Conservation (phyloP, 1,140 invertebrate genomes). For the Drosophila ercepeae region DNA sequence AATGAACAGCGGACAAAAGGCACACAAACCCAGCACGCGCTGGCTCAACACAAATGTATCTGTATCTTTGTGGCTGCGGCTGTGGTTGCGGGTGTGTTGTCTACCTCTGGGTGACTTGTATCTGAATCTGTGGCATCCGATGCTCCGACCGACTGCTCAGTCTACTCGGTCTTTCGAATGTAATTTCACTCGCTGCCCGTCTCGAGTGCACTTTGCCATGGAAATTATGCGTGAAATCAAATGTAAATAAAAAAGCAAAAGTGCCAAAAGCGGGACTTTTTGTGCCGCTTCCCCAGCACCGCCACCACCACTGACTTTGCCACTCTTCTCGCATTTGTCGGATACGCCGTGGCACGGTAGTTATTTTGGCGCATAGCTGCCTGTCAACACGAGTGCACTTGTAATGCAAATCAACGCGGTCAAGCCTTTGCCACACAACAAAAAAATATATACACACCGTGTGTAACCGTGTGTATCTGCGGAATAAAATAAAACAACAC, state of each 20-base stretch:
- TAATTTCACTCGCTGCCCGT: constrained; percentile 65
- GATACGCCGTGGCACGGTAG: constrained; percentile 64
- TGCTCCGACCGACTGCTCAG: too few species aligned
- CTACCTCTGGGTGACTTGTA: constrained; percentile 14
- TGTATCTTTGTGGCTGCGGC: constrained; percentile 7
- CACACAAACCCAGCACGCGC: constrained; percentile 65
- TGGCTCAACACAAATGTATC: constrained; percentile 38
- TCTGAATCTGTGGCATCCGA: constrained; percentile 8
- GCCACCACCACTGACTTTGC: too few species aligned
- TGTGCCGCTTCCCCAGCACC: too few species aligned
- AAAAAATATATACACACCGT: constrained; percentile 1
- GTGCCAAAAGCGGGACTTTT: constrained; percentile 59
- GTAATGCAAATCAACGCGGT: constrained; percentile 81
- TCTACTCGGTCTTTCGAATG: constrained; percentile 22
- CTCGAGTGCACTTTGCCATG: constrained; percentile 78
- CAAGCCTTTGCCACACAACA: constrained; percentile 55
- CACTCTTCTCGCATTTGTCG: constrained; percentile 13
- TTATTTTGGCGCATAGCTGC: constrained; percentile 83
- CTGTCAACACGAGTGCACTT: constrained; percentile 82
- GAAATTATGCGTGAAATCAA: constrained; percentile 81
- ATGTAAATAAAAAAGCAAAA: constrained; percentile 80
- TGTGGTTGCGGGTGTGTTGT: constrained; percentile 9
- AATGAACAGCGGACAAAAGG: constrained; percentile 68
- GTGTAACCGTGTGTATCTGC: neutral
- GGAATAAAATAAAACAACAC: constrained; percentile 51